Base-by-base conservation (phyloP, 2,888 invertebrate genomes). In the Dynastes maya region DNA sequence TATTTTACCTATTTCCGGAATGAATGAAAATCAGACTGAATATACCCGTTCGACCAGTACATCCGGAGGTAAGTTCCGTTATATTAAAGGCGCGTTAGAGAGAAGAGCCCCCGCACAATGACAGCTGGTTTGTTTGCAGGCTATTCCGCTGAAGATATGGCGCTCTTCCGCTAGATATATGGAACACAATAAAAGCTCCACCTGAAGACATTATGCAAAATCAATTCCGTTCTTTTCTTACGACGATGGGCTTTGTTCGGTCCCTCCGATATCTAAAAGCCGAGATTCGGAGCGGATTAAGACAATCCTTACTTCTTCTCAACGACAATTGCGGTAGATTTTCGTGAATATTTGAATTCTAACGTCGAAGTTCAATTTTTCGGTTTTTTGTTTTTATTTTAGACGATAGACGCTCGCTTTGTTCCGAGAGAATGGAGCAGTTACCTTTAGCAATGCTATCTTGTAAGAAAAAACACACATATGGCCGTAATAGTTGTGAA, bases 131-230 rank as follows among this genome's bases (percentile, higher is more conserved):
- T 88, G 88, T 88, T 88, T 85, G 87, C 88, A 88, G 88, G 84
- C 88, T 85, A 87, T 88, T 88, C 84, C 84, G 84, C 81, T 81
- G 83, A 82, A 86, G 86, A 87, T 87, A 87, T 84, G 85, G 84
- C 84, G 81, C 85, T 85, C 84, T 86, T 85, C 84, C 85, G 83
- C 85, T 85, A 87, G 87, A 88, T 88, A 88, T 88, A 88, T 88
- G 88, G 88, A 87, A 86, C 87, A 88, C 88, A 89, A 89, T 88
- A 88, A 89, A 89, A 88, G 85, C 87, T 86, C 88, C 88, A 89
- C 89, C 89, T 89, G 89, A 87, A 88, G 88, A 89, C 89, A 89
- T 89, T 89, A 89, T 89, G 89, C 89, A 89, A 89, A 89, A 89
- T 89, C 89, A 89, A 89, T 89, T 89, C 89, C 86, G 87, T 85